Conservation (phyloP, 2,888 invertebrate genomes). For the Parnassius orleans region DNA sequence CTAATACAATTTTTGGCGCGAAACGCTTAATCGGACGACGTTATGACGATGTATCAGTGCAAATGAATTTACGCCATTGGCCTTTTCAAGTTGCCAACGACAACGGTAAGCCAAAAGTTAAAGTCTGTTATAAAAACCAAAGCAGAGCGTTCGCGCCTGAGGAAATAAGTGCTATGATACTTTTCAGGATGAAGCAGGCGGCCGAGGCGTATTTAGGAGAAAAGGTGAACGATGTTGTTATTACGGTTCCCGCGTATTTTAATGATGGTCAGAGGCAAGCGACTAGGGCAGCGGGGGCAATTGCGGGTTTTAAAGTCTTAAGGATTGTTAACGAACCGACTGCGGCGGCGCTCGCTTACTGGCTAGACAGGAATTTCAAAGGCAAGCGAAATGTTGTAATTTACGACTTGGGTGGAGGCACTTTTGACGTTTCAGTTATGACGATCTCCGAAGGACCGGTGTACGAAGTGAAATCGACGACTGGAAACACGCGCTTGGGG, state of each 20-base stretch:
- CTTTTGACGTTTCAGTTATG: constrained; percentile 59
- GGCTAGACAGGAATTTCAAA: constrained; percentile 44
- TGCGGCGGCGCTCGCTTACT: constrained; percentile 62
- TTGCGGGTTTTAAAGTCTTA: constrained; percentile 59
- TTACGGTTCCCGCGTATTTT: constrained; percentile 67
- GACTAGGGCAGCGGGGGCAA: constrained; percentile 50
- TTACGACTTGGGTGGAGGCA: constrained; percentile 65
- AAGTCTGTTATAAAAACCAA: constrained; percentile 50
- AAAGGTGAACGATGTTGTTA: constrained; percentile 55
- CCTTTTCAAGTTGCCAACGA: constrained; percentile 52
- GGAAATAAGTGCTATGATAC: constrained; percentile 61
- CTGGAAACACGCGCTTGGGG: constrained; percentile 54
- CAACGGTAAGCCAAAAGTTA: constrained; percentile 60
- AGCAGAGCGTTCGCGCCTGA: constrained; percentile 54
- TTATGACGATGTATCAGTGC: constrained; percentile 56
- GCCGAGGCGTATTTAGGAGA: constrained; percentile 54
- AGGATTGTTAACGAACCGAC: constrained; percentile 62
- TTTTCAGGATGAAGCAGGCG: constrained; percentile 58
- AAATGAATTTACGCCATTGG: constrained; percentile 56
- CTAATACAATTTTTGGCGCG: constrained; percentile 58
- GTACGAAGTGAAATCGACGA: constrained; percentile 57
- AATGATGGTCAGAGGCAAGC: constrained; percentile 60
- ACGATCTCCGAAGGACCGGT: constrained; percentile 46
- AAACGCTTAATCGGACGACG: constrained; percentile 60
- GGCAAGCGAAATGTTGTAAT: constrained; percentile 50